These are phyloP conservation scores for Acanthisitta chloris DNA, from an alignment of 2,113 vertebrate genomes.

Conservation along the genomic window DNA sequence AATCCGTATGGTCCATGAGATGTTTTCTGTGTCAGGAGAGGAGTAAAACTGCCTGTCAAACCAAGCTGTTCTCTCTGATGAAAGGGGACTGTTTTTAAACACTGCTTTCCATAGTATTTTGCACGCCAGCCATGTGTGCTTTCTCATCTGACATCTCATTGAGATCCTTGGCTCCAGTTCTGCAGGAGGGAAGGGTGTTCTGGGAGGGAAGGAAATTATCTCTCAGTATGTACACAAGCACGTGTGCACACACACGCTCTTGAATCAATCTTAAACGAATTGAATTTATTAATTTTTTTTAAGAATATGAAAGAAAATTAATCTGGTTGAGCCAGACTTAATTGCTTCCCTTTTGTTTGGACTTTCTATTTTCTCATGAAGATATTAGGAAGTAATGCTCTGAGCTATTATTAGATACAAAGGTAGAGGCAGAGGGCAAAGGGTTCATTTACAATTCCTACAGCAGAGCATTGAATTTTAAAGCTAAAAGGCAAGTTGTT, in stretches of 20 bases:
- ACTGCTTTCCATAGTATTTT: conserved; percentile 44
- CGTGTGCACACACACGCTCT: background rate
- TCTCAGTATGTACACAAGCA: background rate
- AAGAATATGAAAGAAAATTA: background rate
- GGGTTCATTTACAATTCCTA: conserved; percentile 34
- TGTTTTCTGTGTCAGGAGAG: conserved; percentile 43
- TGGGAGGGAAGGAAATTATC: conserved; percentile 23
- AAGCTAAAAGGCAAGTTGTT: background rate
- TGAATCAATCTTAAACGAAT: background rate
- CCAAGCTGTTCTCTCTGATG: conserved; percentile 57
- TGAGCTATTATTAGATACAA: conserved; percentile 20
- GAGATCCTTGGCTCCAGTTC: conserved; percentile 16
- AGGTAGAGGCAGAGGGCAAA: conserved; percentile 18
- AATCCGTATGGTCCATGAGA: conserved; percentile 24
- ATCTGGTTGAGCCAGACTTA: background rate
- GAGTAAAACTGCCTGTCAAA: conserved; percentile 53
- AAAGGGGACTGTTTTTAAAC: conserved; percentile 37
- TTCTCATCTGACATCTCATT: conserved; percentile 46
- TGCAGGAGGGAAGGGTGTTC: background rate
- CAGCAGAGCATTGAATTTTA: background rate
- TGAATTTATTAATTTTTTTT: background rate
- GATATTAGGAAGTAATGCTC: background rate
- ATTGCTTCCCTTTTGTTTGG: conserved; percentile 17
- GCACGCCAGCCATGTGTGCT: conserved; percentile 36
- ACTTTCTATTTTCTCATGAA: conserved; percentile 11